Evolutionary conservation across 2,888 invertebrate genomes (phyloP), one percentile per base, ranked within the genome.

Genomic region (Hydropsyche betteni): DNA sequence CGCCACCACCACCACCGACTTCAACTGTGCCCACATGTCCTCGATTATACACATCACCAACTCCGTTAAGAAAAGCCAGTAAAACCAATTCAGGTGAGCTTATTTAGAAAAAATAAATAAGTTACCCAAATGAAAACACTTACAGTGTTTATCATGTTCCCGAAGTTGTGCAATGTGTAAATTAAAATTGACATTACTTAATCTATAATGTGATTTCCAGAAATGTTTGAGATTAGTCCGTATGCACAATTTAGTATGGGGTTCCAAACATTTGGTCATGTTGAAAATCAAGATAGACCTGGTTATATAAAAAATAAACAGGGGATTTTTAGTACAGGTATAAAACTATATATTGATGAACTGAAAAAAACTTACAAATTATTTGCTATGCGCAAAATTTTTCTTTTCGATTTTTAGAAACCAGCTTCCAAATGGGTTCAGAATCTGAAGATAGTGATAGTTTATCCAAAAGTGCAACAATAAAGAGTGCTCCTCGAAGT

Each of bases 391-490:
- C 24, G 24, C 24, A 24, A 1, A 69, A 38, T 14, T 6, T 24
- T 33, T 68, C 7, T 10, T 69, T 69, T 58, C 16, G 4, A 24
- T 81, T 86, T 85, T 69, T 85, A 88, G 88, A 88, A 82, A 88
- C 88, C 0, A 88, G 87, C 81, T 88, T 88, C 76, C 88, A 88
- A 84, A 84, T 85, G 58, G 86, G 87, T 81, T 88, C 88, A 52
- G 88, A 88, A 79, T 88, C 88, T 0, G 88, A 88, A 80, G 88
- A 88, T 79, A 88, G 88, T 72, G 88, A 88, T 79, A 87, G 87
- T 78, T 84, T 88, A 84, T 87, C 87, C 10, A 88, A 88, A 79
- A 86, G 87, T 0, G 87, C 75, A 16, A 76, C 88, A 0, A 79
- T 88, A 4, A 86, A 87, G 80, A 87, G 86, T 82, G 84, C 85